Evolutionary conservation across 2,113 vertebrate genomes (phyloP), one percentile per base, ranked within the genome.

Genomic region (Aegithalos caudatus): DNA sequence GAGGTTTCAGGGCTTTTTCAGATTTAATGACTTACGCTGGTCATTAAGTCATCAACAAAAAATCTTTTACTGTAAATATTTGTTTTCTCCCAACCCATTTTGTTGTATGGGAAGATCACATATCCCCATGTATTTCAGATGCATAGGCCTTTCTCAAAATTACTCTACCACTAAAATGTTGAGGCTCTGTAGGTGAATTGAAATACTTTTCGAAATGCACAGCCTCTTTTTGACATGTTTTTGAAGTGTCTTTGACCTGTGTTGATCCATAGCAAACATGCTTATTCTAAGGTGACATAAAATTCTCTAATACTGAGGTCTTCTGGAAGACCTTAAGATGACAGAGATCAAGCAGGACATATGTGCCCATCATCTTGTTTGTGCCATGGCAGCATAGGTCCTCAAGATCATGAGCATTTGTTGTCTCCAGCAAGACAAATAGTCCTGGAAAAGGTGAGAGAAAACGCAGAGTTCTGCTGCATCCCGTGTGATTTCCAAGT

Each of bases 41-140:
- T 87, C 92, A 94, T 93, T 94, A 95, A 94, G 79, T 78, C 53
- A 95, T 96, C 95, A 96, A 97, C 64, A 65, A 86, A 95, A 96
- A 78, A 81, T 94, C 33, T 84, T 88, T 95, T 62, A 47, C 80
- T 92, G 61, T 93, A 96, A 97, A 96, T 92, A 95, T 25, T 95
- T 94, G 53, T 88, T 92, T 94, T 96, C 89, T 96, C 61, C 48
- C 50, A 57, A 21, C 31, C 6, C 25, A 15, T 40, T 88, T 61
- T 54, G 48, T 65, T 90, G 28, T 44, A 91, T 86, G 45, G 90
- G 22, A 72, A 83, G 45, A 91, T 91, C 89, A 97, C 50, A 23
- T 90, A 77, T 89, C 40, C 61, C 69, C 42, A 47, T 37, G 57
- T 35, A 71, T 91, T 97, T 94, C 51, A 92, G 47, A 92, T 81